Conservation (phyloP, 2,888 invertebrate species). For the Ophioninae sp. region DNA sequence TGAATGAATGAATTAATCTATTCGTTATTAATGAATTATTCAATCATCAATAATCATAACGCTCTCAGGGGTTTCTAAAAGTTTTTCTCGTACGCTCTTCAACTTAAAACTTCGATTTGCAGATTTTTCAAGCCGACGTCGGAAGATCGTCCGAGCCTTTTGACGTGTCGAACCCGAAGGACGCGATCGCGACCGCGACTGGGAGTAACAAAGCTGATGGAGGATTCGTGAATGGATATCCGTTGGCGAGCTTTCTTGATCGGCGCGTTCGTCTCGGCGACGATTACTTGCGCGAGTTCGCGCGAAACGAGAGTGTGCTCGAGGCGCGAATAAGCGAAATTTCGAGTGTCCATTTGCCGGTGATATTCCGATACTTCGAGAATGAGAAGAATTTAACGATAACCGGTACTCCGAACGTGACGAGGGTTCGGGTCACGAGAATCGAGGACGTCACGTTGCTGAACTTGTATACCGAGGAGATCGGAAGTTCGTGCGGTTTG, state of each 20-base stretch:
- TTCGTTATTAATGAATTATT: not conserved
- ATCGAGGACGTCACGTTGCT: slow-evolving; percentile 63
- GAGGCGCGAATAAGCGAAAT: slow-evolving; percentile 56
- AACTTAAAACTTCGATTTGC: not conserved
- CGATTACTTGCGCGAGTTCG: slow-evolving; percentile 8
- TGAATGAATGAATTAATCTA: not conserved
- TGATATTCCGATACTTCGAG: slow-evolving; percentile 71
- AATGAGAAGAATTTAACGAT: slow-evolving; percentile 65
- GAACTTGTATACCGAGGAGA: slow-evolving; percentile 66
- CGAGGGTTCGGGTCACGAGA: slow-evolving; percentile 61
- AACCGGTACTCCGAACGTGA: slow-evolving; percentile 59
- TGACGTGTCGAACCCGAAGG: not conserved
- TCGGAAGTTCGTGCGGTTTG: slow-evolving; percentile 69
- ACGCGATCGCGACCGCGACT: not conserved
- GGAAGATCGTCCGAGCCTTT: slow-evolving; percentile 25
- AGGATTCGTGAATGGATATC: slow-evolving; percentile 66
- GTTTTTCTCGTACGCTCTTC: not conserved
- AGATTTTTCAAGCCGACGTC: slow-evolving; percentile 68
- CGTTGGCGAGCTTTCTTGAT: slow-evolving; percentile 35
- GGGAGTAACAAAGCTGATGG: slow-evolving; percentile 28
- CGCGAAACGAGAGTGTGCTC: slow-evolving; percentile 51
- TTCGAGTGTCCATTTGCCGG: slow-evolving; percentile 41
- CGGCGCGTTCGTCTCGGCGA: slow-evolving; percentile 23
- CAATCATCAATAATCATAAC: too few relatives aligned
- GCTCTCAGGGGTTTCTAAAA: too few relatives aligned